Conservation (phyloP, 2,888 invertebrate species). For the Idaea dimidiata region DNA sequence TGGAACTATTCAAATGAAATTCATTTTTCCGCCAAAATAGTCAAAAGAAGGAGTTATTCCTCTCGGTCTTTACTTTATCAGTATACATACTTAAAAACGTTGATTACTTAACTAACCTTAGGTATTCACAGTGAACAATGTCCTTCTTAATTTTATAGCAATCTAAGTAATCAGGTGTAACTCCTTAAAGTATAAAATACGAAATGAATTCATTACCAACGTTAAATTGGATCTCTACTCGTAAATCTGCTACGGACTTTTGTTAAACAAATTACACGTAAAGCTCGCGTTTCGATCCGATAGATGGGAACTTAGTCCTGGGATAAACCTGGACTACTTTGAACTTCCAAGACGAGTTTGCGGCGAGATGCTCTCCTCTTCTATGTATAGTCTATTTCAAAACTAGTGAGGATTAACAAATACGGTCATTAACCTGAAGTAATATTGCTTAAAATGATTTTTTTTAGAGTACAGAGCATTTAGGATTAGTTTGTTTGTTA, state of each 20-base stretch:
- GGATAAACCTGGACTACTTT: constrained; percentile 59
- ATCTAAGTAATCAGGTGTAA: neutral
- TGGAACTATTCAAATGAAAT: no score
- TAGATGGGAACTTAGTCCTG: constrained; percentile 42
- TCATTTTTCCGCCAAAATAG: no score
- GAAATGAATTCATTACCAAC: constrained; percentile 14
- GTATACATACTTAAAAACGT: no score
- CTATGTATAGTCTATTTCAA: neutral
- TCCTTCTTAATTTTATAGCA: neutral
- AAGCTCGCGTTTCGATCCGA: constrained; percentile 63
- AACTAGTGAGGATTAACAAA: neutral
- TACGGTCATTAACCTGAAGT: neutral
- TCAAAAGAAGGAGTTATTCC: no score
- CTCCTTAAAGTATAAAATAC: constrained; percentile 3
- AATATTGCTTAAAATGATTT: neutral
- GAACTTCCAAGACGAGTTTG: constrained; percentile 38
- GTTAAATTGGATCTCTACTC: constrained; percentile 27
- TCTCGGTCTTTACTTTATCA: no score
- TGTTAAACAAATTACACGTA: constrained; percentile 65
- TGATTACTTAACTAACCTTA: no score
- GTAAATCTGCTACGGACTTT: constrained; percentile 49
- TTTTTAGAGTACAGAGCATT: no score
- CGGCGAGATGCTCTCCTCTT: constrained; percentile 32
- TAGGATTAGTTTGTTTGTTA: no score
- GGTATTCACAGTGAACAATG: neutral